phyloP scores from a whole-genome alignment of 2,797 vertebrate genomes.

The Kryptolebias ocellatus region DNA sequence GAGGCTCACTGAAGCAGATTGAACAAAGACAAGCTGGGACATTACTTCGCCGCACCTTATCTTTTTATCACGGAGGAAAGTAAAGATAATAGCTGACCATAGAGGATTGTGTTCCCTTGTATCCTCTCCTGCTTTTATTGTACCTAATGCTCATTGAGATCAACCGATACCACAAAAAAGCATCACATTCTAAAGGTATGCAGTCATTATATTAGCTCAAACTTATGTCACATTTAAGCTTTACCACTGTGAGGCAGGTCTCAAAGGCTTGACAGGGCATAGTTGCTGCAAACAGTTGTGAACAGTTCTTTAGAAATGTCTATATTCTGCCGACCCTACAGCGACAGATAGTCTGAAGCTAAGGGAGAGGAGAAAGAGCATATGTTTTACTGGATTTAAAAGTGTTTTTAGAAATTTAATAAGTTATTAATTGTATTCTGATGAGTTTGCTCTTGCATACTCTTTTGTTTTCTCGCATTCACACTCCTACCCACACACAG shows the following conservation, averaged over 20 bases:
- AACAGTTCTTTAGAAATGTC: too few relatives aligned
- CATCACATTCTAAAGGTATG: not conserved
- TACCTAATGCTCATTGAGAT: not conserved
- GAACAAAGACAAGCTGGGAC: constrained; percentile 68
- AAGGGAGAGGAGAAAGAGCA: too few relatives aligned
- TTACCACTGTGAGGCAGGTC: not conserved
- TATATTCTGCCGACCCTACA: too few relatives aligned
- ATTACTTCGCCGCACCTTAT: constrained; percentile 53
- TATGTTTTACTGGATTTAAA: too few relatives aligned
- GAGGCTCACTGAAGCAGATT: constrained; percentile 66
- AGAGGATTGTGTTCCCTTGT: not conserved
- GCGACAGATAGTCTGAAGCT: too few relatives aligned
- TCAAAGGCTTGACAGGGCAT: constrained; percentile 26
- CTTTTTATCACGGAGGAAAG: constrained; percentile 22
- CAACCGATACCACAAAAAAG: not conserved
- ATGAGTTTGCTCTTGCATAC: not conserved
- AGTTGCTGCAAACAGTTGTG: constrained; percentile 31
- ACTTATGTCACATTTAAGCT: not conserved
- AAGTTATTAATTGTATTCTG: not conserved
- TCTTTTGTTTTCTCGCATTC: not conserved
- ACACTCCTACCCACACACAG: constrained; percentile 2
- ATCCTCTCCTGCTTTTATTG: not conserved
- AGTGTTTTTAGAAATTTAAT: not conserved
- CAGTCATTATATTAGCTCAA: not conserved
- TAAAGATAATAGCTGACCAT: not conserved